phyloP scores from a whole-genome alignment of 2,888 invertebrate species.

The Noctua comes region DNA sequence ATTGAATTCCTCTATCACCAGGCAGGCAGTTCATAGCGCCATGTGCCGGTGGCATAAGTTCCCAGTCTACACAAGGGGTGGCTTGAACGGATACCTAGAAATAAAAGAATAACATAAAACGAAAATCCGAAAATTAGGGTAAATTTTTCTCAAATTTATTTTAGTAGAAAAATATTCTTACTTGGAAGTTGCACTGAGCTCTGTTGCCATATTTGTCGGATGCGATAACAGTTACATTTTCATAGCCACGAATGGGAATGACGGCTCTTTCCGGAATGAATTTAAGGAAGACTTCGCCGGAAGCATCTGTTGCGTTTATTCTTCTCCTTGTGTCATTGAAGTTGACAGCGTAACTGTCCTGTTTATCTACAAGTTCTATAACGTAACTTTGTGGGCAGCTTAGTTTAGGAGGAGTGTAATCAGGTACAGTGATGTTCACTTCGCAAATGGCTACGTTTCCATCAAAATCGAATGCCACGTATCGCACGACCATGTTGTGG shows the following conservation, averaged over 20 bases:
- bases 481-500: constrained; percentile 97
- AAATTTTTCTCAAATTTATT: background rate
- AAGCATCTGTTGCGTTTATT: constrained; percentile 96
- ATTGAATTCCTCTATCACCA: constrained; percentile 95
- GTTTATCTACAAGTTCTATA: constrained; percentile 96
- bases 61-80: constrained; percentile 98
- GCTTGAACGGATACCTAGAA: constrained; percentile 95
- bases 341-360: constrained; percentile 97
- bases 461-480: constrained; percentile 99
- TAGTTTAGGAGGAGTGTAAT: constrained; percentile 96
- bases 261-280: constrained; percentile 96
- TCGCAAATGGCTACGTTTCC: constrained; percentile 99
- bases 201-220: constrained; percentile 96
- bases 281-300: constrained; percentile 95
- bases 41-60: constrained; percentile 96
- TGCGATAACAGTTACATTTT: constrained; percentile 97
- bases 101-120: constrained; percentile 46
- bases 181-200: constrained; percentile 98
- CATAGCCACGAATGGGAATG: constrained; percentile 96
- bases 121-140: background rate
- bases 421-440: constrained; percentile 98
- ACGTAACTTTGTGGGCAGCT: constrained; percentile 98
- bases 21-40: constrained; percentile 96
- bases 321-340: constrained; percentile 96
- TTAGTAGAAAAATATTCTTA: constrained; percentile 72